Percentiles rank a stretch among this genome's conserved stretches.
phyloP scores from a whole-genome alignment of 1,140 invertebrate species.

The Aporrectodea caliginosa region DNA sequence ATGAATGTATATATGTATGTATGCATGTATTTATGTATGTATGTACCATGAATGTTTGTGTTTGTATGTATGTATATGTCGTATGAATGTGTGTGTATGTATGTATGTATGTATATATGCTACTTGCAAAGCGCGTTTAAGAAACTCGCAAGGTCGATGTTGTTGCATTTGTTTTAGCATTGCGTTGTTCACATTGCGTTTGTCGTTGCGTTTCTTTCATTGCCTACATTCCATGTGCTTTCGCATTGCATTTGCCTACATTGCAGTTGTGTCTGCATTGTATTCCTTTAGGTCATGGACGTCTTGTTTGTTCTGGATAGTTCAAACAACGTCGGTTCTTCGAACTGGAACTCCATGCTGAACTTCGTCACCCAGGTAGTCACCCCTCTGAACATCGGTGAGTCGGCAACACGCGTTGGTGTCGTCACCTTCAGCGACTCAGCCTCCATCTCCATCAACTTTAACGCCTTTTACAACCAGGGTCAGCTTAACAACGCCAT shows the following conservation, averaged over 20 bases:
- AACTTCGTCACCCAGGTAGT: slow-evolving; percentile 21
- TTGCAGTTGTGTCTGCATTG: not conserved
- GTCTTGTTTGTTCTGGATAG: slow-evolving; percentile 13
- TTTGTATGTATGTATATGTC: no score
- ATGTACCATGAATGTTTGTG: no score
- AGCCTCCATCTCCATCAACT: not conserved
- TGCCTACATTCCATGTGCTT: not conserved
- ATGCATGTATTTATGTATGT: no score
- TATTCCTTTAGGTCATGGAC: slow-evolving; percentile 5
- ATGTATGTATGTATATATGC: no score
- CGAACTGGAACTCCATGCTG: slow-evolving; percentile 20
- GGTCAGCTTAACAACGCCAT: slow-evolving; percentile 14
- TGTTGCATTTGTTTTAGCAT: no score
- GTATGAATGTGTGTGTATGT: no score
- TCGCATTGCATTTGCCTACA: not conserved
- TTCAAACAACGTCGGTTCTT: not conserved
- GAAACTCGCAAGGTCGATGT: no score
- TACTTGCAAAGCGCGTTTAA: not conserved
- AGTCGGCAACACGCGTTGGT: slow-evolving; percentile 12
- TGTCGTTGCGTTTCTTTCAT: no score
- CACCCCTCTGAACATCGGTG: slow-evolving; percentile 17
- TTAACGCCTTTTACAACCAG: slow-evolving; percentile 12
- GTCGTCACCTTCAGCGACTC: slow-evolving; percentile 15
- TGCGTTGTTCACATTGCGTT: no score
- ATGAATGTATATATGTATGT: no score